Evolutionary conservation across 2,797 vertebrate species (phyloP).

Genomic region (Microhierax caerulescens): DNA sequence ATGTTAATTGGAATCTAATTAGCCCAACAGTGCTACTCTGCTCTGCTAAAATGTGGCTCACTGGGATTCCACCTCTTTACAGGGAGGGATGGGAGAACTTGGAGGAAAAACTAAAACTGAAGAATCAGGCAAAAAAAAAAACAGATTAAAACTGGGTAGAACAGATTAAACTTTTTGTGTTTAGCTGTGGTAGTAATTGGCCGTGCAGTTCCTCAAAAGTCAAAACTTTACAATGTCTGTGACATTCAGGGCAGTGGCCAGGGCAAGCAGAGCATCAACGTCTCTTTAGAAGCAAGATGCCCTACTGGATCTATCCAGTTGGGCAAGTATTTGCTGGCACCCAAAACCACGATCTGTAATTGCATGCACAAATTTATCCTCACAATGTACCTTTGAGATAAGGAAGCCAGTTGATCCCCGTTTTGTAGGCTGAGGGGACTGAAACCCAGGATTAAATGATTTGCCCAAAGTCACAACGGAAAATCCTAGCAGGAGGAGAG

Average conservation of each 20-base stretch:
- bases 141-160: neutral
- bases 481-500: neutral
- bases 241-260: neutral
- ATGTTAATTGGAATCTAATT: slow-evolving; percentile 6
- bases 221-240: neutral
- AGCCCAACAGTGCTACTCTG: neutral
- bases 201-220: neutral
- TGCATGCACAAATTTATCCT: neutral
- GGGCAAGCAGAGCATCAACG: rapidly evolving
- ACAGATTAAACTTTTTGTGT: neutral
- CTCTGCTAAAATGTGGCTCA: neutral
- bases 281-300: neutral
- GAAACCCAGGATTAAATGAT: neutral
- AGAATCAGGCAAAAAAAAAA: rapidly evolving
- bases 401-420: neutral
- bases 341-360: rapidly evolving
- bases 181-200: neutral
- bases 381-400: neutral
- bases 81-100: neutral
- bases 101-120: neutral
- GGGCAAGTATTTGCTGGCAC: neutral
- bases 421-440: neutral
- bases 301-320: neutral
- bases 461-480: neutral
- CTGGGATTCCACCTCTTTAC: neutral